A percentile compares a stretch with the other conserved stretches of the same genome.
phyloP scores from a whole-genome alignment of 2,888 invertebrate species.

The Plagodis dolabraria region DNA sequence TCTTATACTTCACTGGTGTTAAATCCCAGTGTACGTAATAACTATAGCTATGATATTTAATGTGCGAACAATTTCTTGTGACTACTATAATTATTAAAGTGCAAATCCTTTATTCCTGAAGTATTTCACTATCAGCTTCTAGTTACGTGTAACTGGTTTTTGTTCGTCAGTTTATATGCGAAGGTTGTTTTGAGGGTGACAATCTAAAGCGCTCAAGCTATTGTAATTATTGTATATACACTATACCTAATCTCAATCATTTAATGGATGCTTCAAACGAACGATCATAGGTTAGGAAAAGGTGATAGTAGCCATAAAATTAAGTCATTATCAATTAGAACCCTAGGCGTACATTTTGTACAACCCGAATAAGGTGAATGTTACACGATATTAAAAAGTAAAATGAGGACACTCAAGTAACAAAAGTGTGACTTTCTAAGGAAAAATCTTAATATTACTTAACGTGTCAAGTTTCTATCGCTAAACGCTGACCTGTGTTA shows the following conservation, averaged over 20 bases:
- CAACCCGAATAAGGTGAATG: slow-evolving; percentile 5
- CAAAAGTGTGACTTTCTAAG: slow-evolving; percentile 8
- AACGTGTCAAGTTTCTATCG: slow-evolving; percentile 24
- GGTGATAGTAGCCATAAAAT: slow-evolving; percentile 77
- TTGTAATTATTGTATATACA: slow-evolving; percentile 79
- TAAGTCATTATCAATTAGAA: slow-evolving; percentile 61
- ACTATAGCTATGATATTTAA: too few relatives aligned
- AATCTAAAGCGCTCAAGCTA: slow-evolving; percentile 66
- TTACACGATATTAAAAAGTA: slow-evolving; percentile 15
- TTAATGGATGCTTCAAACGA: slow-evolving; percentile 66
- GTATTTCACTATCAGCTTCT: background rate
- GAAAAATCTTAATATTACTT: slow-evolving; percentile 21
- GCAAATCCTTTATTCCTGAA: background rate
- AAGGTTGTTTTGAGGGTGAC: slow-evolving; percentile 44
- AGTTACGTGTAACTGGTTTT: background rate
- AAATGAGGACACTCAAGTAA: slow-evolving; percentile 12
- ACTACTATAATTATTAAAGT: too few relatives aligned
- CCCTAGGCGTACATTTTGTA: slow-evolving; percentile 21
- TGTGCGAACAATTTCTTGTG: too few relatives aligned
- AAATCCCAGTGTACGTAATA: too few relatives aligned
- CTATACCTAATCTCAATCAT: slow-evolving; percentile 44
- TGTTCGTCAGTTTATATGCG: slow-evolving; percentile 21
- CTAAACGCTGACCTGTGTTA: slow-evolving; percentile 20
- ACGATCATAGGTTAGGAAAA: slow-evolving; percentile 78
- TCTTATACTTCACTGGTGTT: too few relatives aligned